These are phyloP conservation scores for Drosophila histrio DNA, from an alignment of 2,888 invertebrate genomes.

Conservation along the genomic window DNA sequence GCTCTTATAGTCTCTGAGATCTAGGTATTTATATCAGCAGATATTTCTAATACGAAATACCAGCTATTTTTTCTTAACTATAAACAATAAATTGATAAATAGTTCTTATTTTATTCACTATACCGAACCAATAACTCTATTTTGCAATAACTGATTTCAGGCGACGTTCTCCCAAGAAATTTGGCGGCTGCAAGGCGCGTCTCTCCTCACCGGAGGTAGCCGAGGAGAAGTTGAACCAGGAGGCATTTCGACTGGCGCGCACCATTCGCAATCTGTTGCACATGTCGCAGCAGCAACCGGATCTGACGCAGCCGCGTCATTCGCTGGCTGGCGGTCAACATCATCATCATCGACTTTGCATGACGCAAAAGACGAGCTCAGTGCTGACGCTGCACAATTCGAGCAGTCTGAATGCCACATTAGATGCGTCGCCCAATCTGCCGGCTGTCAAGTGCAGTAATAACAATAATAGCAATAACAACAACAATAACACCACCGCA, in stretches of 20 bases:
- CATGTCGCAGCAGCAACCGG: slow-evolving; percentile 87
- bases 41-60: no score
- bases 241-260: slow-evolving; percentile 88
- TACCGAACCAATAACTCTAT: no score
- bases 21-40: no score
- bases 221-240: slow-evolving; percentile 88
- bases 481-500: neutral
- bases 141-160: slow-evolving; percentile 43
- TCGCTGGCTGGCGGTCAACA: slow-evolving; percentile 29
- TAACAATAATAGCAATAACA: slow-evolving; percentile 3
- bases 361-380: slow-evolving; percentile 53
- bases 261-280: slow-evolving; percentile 88
- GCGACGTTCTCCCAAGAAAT: slow-evolving; percentile 84
- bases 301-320: slow-evolving; percentile 74
- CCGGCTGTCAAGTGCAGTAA: slow-evolving; percentile 14
- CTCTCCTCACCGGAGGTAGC: slow-evolving; percentile 85
- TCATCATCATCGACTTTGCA: slow-evolving; percentile 56
- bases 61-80: no score
- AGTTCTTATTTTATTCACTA: neutral
- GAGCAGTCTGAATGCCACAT: slow-evolving; percentile 41
- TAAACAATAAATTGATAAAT: no score
- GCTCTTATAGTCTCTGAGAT: no score
- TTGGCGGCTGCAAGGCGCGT: slow-evolving; percentile 87
- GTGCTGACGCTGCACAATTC: slow-evolving; percentile 68
- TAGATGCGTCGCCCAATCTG: slow-evolving; percentile 26